phyloP scores from a whole-genome alignment of 2,888 invertebrate species.

The Julus scandinavius region DNA sequence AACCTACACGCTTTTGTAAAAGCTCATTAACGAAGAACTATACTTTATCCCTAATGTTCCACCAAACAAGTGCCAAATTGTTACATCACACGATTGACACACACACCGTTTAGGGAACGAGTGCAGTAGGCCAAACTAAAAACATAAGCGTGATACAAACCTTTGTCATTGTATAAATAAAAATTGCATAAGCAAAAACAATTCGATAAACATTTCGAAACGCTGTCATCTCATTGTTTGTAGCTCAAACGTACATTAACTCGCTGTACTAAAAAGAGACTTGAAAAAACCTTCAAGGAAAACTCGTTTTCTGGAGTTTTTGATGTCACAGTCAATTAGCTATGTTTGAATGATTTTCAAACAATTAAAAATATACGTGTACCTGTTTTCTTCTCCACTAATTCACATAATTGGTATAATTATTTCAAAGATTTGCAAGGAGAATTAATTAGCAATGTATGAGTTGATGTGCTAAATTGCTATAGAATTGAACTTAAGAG shows the following conservation, averaged over 20 bases:
- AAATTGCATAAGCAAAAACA: too few species aligned
- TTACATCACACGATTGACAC: too few species aligned
- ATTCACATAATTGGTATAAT: neutral
- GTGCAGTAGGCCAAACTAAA: too few species aligned
- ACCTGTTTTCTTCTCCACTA: neutral
- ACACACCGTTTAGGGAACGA: too few species aligned
- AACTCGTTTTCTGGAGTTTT: neutral
- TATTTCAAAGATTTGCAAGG: neutral
- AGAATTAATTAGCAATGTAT: neutral
- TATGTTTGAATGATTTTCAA: neutral
- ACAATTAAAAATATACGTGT: too few species aligned
- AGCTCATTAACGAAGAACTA: too few species aligned
- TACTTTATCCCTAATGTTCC: too few species aligned
- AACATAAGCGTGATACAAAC: too few species aligned
- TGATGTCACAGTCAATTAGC: neutral
- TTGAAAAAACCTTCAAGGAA: neutral
- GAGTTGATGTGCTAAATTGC: neutral
- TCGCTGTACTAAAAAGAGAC: neutral
- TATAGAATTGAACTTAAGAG: neutral
- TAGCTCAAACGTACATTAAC: neutral
- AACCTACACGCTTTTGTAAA: too few species aligned
- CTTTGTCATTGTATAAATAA: too few species aligned
- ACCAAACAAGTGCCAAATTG: too few species aligned
- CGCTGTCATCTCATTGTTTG: neutral
- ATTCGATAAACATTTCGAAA: too few species aligned